Evolutionary conservation across 2,113 vertebrate genomes (phyloP).

Genomic region (Onychostruthus taczanowskii): DNA sequence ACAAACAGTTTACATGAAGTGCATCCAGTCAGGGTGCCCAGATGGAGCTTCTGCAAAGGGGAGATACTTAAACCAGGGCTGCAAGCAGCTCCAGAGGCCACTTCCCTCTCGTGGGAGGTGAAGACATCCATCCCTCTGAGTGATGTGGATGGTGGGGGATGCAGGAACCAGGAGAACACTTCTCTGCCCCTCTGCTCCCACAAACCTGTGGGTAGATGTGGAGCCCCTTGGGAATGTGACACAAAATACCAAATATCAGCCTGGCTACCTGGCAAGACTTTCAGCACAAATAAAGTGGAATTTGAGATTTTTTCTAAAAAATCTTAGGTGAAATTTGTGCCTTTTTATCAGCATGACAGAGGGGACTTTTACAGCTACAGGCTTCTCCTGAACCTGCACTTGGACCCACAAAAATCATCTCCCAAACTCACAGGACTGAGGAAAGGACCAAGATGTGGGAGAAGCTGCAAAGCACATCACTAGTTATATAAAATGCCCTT

Average conservation of each 20-base stretch:
- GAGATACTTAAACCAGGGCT: background rate
- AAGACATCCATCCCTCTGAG: background rate
- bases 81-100: background rate
- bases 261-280: background rate
- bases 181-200: background rate
- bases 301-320: background rate
- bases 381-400: background rate
- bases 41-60: background rate
- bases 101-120: background rate
- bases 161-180: background rate
- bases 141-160: fast-evolving
- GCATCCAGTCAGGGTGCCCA: background rate
- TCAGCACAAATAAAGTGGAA: background rate
- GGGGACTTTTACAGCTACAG: background rate
- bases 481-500: background rate
- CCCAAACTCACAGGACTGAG: background rate
- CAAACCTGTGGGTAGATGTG: background rate
- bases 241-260: background rate
- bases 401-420: background rate
- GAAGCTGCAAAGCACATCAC: background rate
- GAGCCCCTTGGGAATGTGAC: background rate
- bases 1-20: conserved; percentile 28
- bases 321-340: background rate
- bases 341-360: background rate
- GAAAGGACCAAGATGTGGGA: background rate